Percentiles rank a stretch among this genome's conserved stretches.
Conservation (phyloP, 2,113 vertebrate genomes). For the Platanista minor region DNA sequence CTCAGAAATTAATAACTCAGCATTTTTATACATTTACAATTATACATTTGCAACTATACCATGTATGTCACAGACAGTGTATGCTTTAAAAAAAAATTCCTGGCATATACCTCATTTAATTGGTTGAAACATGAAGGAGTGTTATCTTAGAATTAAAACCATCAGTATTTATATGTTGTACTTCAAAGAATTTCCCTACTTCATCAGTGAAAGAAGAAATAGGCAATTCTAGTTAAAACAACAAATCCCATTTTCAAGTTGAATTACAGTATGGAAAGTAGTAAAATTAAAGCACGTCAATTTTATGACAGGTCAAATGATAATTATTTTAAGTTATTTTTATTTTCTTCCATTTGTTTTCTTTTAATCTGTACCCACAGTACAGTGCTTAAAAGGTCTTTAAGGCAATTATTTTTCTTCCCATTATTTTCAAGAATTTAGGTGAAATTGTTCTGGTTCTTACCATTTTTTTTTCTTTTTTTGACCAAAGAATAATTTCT, state of each 20-base stretch:
- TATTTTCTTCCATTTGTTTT: not conserved
- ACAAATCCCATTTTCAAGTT: slow-evolving; percentile 12
- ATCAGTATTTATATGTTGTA: not conserved
- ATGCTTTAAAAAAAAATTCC: not conserved
- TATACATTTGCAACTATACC: not conserved
- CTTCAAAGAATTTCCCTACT: not conserved
- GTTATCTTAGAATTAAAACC: slow-evolving; percentile 23
- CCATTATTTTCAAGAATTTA: not conserved
- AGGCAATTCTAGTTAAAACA: slow-evolving; percentile 30
- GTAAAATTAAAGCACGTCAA: not conserved
- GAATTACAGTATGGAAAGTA: not conserved
- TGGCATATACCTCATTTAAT: not conserved
- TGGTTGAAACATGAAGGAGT: not conserved
- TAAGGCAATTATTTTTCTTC: not conserved
- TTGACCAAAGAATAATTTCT: not conserved
- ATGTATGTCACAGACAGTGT: not conserved
- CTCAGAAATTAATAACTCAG: not conserved
- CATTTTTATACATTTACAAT: not conserved
- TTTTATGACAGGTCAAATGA: not conserved
- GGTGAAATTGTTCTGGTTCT: slow-evolving; percentile 3
- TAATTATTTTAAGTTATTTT: not conserved
- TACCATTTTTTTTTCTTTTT: not conserved
- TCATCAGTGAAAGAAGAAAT: slow-evolving; percentile 4
- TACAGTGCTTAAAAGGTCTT: not conserved
- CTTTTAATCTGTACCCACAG: not conserved